Conservation (phyloP, 2,113 vertebrate species). For the Thinocorus orbignyianus region DNA sequence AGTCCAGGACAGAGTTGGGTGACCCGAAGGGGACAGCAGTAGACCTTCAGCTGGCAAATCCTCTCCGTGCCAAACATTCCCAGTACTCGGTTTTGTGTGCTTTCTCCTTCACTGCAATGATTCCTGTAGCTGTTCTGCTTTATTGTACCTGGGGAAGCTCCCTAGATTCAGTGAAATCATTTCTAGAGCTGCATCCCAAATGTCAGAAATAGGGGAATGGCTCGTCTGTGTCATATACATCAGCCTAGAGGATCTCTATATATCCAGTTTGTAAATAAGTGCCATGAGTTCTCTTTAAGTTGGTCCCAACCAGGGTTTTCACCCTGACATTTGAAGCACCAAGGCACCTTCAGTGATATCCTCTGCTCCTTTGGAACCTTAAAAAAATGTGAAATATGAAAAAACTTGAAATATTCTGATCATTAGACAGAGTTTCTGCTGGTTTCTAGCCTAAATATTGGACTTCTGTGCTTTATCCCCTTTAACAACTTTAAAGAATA, state of each 20-base stretch:
- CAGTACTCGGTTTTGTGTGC: background rate
- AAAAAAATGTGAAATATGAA: background rate
- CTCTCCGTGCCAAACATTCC: background rate
- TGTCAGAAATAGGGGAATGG: background rate
- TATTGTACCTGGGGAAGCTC: background rate
- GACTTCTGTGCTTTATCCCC: background rate
- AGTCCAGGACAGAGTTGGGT: background rate
- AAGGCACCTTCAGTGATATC: background rate
- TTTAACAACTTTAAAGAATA: background rate
- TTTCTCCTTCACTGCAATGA: background rate
- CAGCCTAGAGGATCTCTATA: accelerated
- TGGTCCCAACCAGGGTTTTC: background rate
- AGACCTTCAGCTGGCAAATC: background rate
- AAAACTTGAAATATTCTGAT: background rate
- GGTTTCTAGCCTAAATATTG: background rate
- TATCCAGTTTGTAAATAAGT: background rate
- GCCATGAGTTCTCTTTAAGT: background rate
- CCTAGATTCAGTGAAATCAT: background rate
- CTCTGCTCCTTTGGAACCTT: background rate
- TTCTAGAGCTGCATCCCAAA: background rate
- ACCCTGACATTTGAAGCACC: background rate
- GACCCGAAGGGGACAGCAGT: background rate
- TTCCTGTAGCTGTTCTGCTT: background rate
- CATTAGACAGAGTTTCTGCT: background rate
- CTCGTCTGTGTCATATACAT: accelerated